A percentile compares a stretch with the other conserved stretches of the same genome.
Evolutionary conservation across 2,113 vertebrate species (phyloP).

Genomic region (Dicerorhinus sumatrensis): DNA sequence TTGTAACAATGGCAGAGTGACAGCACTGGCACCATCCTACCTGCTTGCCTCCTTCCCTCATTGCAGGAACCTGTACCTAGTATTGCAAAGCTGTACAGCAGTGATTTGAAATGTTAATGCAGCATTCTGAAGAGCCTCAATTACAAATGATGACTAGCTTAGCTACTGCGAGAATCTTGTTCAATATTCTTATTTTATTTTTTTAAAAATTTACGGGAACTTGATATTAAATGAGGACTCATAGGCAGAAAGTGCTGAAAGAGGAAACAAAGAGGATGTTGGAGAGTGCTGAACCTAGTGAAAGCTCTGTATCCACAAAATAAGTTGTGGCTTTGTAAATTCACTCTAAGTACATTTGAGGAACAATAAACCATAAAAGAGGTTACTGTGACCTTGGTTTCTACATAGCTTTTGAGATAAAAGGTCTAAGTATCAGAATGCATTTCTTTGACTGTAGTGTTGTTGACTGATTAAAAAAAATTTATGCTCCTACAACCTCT

Average conservation of each 20-base stretch:
- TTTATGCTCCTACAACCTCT: constrained; percentile 31
- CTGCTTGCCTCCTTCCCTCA: not conserved
- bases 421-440: constrained; percentile 74
- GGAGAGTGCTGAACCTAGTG: constrained; percentile 34
- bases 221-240: constrained; percentile 65
- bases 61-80: not conserved
- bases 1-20: not conserved
- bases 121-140: constrained; percentile 23
- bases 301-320: constrained; percentile 65
- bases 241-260: constrained; percentile 69
- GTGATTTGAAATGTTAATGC: not conserved
- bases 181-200: constrained; percentile 49
- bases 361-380: constrained; percentile 68
- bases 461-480: constrained; percentile 82
- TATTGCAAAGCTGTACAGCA: not conserved
- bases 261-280: constrained; percentile 43
- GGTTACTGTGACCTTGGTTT: constrained; percentile 71
- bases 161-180: constrained; percentile 40
- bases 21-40: rapidly evolving
- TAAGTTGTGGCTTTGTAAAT: constrained; percentile 66
- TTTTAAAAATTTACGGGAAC: constrained; percentile 54
- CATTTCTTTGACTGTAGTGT: constrained; percentile 64
- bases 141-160: constrained; percentile 33
- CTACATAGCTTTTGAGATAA: constrained; percentile 79
- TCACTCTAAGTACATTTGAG: constrained; percentile 76